Percentiles rank a stretch among this genome's conserved stretches.
Conservation (phyloP, 1,140 invertebrate species). For the Araneus ventricosus region DNA sequence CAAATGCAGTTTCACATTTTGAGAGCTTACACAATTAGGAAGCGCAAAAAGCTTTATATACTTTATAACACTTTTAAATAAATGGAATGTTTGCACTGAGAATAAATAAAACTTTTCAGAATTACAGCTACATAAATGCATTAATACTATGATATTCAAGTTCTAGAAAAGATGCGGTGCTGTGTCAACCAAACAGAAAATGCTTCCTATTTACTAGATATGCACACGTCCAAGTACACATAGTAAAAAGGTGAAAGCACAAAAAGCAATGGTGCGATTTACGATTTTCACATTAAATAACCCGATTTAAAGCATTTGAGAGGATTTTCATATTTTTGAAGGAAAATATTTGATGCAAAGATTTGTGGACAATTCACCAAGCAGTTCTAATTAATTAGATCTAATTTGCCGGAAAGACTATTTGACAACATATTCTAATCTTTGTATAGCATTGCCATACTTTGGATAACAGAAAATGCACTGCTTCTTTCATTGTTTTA, state of each 20-base stretch:
- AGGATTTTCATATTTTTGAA: not conserved
- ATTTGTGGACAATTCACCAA: not conserved
- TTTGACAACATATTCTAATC: not conserved
- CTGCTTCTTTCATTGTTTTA: not conserved
- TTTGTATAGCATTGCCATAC: not conserved
- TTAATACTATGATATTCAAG: not conserved
- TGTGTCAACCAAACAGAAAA: constrained; percentile 1
- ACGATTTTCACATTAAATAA: not conserved
- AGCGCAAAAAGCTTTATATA: not conserved
- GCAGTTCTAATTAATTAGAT: not conserved
- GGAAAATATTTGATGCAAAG: not conserved
- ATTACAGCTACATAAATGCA: constrained; percentile 14
- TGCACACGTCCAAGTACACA: constrained; percentile 18
- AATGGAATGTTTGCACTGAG: constrained; percentile 41
- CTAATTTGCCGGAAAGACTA: not conserved
- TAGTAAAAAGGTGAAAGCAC: constrained; percentile 37
- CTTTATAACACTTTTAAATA: not conserved
- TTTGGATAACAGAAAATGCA: not conserved
- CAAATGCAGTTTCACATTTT: constrained; percentile 70
- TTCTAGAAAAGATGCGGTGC: constrained; percentile 5
- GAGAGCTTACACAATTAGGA: constrained; percentile 21
- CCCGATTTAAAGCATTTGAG: not conserved
- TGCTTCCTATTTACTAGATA: constrained; percentile 26
- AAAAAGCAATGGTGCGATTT: constrained; percentile 26
- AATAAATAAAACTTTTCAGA: not conserved